Evolutionary conservation across 2,888 invertebrate species (phyloP).

Genomic region (Eurytoma adleriae): DNA sequence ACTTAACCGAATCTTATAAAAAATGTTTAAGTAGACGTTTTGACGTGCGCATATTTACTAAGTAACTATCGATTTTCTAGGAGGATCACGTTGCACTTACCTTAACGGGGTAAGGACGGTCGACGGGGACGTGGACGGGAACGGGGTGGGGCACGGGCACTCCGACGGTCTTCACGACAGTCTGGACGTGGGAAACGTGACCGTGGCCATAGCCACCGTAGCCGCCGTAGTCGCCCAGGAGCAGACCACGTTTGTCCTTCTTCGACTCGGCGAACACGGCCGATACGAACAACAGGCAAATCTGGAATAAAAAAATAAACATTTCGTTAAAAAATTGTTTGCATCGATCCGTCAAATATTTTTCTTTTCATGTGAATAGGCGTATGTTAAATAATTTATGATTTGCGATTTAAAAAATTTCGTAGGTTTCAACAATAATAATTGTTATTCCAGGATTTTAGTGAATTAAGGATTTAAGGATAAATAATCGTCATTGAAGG

Average conservation of each 20-base stretch:
- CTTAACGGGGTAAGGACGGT: constrained; percentile 77
- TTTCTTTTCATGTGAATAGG: too few species aligned
- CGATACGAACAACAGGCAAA: constrained; percentile 72
- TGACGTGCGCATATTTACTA: too few species aligned
- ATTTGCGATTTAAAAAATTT: too few species aligned
- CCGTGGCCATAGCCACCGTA: constrained; percentile 59
- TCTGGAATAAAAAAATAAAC: constrained; percentile 65
- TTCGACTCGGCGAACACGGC: constrained; percentile 68
- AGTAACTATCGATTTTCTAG: not conserved
- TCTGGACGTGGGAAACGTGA: constrained; percentile 65
- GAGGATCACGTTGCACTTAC: constrained; percentile 58
- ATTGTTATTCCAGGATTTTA: too few species aligned
- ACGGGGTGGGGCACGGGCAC: constrained; percentile 77
- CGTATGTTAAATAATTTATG: too few species aligned
- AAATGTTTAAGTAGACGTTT: too few species aligned
- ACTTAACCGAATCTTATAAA: too few species aligned
- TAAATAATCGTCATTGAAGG: too few species aligned
- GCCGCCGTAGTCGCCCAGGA: constrained; percentile 64
- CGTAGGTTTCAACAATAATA: too few species aligned
- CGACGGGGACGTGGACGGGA: constrained; percentile 77
- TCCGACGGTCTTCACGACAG: constrained; percentile 76
- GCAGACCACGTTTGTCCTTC: constrained; percentile 74
- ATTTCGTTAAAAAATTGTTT: too few species aligned
- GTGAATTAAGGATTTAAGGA: too few species aligned
- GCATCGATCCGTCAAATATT: too few species aligned